Conservation (phyloP, 2,888 invertebrate genomes). For the Linnaemya vulpina region DNA sequence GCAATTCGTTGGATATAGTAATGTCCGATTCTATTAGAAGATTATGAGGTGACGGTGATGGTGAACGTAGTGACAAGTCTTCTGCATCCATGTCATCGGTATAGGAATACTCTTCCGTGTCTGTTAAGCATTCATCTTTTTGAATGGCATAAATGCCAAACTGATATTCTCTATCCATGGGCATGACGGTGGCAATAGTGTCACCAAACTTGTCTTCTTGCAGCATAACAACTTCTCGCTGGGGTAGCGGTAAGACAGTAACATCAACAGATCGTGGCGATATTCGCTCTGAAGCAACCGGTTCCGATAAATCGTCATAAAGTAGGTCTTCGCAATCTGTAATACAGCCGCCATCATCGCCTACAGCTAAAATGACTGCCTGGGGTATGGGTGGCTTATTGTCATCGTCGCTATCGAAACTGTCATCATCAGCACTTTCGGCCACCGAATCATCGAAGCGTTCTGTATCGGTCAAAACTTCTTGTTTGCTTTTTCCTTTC, state of each 20-base stretch:
- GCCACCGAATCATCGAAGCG: constrained; percentile 82
- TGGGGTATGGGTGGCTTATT: constrained; percentile 79
- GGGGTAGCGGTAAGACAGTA: constrained; percentile 81
- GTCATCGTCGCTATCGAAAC: constrained; percentile 79
- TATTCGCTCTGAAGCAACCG: constrained; percentile 45
- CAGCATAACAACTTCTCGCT: constrained; percentile 83
- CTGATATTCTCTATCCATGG: constrained; percentile 81
- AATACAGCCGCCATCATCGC: constrained; percentile 76
- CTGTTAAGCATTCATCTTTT: constrained; percentile 82
- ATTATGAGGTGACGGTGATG: constrained; percentile 14
- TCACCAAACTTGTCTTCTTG: constrained; percentile 82
- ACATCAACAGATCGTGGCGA: constrained; percentile 63
- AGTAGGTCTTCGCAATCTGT: constrained; percentile 83
- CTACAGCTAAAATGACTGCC: constrained; percentile 78
- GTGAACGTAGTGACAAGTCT: neutral
- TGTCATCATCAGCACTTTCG: constrained; percentile 75
- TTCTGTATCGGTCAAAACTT: constrained; percentile 83
- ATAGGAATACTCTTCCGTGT: constrained; percentile 81
- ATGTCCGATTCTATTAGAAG: constrained; percentile 77
- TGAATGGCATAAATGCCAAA: constrained; percentile 79
- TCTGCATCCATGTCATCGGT: constrained; percentile 77
- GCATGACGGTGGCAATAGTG: constrained; percentile 83
- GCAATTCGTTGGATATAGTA: constrained; percentile 77
- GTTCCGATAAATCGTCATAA: constrained; percentile 73
- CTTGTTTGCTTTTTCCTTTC: constrained; percentile 76